Evolutionary conservation across 2,113 vertebrate genomes (phyloP).

Genomic region (Atrichornis clamosus): DNA sequence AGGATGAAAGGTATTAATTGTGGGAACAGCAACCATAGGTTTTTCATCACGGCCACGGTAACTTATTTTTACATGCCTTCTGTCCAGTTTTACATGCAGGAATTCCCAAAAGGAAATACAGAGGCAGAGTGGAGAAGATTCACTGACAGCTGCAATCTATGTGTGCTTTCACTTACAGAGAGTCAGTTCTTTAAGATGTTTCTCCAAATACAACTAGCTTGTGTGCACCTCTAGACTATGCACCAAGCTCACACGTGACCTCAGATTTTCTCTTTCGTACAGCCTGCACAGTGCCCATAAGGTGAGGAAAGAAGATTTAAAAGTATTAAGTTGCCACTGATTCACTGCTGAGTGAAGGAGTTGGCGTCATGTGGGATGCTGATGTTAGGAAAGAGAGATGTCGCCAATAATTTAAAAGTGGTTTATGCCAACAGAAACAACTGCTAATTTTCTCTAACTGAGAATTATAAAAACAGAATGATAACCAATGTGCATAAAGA

Average conservation of each 20-base stretch:
- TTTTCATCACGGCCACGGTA: neutral
- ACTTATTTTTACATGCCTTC: neutral
- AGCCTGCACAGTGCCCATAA: neutral
- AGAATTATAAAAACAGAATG: neutral
- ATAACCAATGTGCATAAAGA: neutral
- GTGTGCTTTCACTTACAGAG: neutral
- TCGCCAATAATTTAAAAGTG: neutral
- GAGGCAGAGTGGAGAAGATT: neutral
- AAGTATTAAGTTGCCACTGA: neutral
- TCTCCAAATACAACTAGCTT: neutral
- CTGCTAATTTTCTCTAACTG: neutral
- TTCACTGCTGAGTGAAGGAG: neutral
- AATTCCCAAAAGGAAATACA: neutral
- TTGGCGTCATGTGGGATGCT: neutral
- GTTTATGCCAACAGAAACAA: neutral
- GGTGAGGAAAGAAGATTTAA: neutral
- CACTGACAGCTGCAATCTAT: accelerated
- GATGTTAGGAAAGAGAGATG: neutral
- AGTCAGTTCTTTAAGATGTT: neutral
- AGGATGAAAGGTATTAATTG: neutral
- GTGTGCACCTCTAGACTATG: neutral
- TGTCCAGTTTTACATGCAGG: neutral
- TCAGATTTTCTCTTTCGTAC: neutral
- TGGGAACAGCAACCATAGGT: neutral
- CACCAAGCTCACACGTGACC: neutral